Evolutionary conservation across 2,888 invertebrate species (phyloP).

Genomic region (Meiosimyza decipiens): DNA sequence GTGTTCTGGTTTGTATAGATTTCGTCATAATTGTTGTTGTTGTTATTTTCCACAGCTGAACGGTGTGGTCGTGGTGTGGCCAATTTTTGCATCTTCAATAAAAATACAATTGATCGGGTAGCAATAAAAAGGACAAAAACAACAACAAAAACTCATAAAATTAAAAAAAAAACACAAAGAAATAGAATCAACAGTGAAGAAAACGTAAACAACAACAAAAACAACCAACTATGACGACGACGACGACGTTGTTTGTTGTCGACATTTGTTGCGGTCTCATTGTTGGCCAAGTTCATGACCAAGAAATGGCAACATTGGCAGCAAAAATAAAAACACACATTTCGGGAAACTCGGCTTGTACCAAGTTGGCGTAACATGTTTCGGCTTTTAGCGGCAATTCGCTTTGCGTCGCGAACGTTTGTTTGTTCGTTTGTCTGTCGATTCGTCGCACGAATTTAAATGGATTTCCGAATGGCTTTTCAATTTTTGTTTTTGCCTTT

Average conservation of each 20-base stretch:
- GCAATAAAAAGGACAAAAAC: conserved; percentile 13
- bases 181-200: neutral
- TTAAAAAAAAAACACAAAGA: neutral
- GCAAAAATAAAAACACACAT: conserved; percentile 27
- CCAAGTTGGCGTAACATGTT: conserved; percentile 49
- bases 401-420: conserved; percentile 15
- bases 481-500: no score
- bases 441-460: no score
- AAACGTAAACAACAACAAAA: neutral
- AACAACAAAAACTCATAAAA: conserved; percentile 2
- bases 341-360: conserved; percentile 45
- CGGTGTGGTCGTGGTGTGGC: neutral
- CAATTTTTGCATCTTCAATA: conserved; percentile 32
- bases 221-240: neutral
- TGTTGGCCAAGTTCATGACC: conserved; percentile 36
- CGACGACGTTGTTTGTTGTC: neutral
- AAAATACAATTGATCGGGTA: conserved; percentile 33
- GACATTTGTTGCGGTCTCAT: conserved; percentile 32
- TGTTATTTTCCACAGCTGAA: neutral
- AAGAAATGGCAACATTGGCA: conserved; percentile 19
- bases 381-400: conserved; percentile 50
- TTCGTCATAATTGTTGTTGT: no score
- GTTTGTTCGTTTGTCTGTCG: no score
- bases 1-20: no score
- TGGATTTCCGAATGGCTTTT: no score